A percentile compares a stretch with the other conserved stretches of the same genome.
Evolutionary conservation across 1,140 invertebrate species (phyloP).

Genomic region (Drosophila subobscura): DNA sequence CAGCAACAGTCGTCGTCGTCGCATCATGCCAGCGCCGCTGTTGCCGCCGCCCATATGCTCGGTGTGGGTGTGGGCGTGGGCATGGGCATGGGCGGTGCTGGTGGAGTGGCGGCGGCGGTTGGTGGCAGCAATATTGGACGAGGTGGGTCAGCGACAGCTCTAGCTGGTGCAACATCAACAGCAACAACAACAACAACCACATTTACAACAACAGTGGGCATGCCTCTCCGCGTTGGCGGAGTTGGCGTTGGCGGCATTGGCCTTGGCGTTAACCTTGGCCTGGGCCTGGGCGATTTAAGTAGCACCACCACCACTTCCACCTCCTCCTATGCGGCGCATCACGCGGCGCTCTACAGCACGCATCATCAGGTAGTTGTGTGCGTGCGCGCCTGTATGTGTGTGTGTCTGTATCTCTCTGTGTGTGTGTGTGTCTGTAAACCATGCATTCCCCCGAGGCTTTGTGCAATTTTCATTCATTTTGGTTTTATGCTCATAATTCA

Average conservation of each 20-base stretch:
- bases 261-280: conserved; percentile 32
- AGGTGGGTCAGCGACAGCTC: conserved; percentile 75
- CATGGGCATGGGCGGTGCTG: conserved; percentile 30
- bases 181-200: conserved; percentile 61
- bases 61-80: conserved; percentile 37
- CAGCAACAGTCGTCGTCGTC: conserved; percentile 25
- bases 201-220: conserved; percentile 62
- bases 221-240: conserved; percentile 22
- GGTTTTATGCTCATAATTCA: conserved; percentile 46
- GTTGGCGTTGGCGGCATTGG: conserved; percentile 51
- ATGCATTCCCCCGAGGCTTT: conserved; percentile 41
- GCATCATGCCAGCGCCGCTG: conserved; percentile 60
- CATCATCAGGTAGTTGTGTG: conserved; percentile 79
- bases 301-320: conserved; percentile 56
- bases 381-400: conserved; percentile 42
- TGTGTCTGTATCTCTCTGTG: conserved; percentile 35
- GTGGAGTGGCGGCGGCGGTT: conserved; percentile 30
- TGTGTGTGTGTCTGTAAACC: conserved; percentile 18
- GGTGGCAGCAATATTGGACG: conserved; percentile 57
- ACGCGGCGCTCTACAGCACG: conserved; percentile 75
- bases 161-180: conserved; percentile 45
- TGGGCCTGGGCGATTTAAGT: conserved; percentile 58
- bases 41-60: conserved; percentile 61
- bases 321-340: conserved; percentile 68
- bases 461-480: conserved; percentile 43